phyloP scores from a whole-genome alignment of 2,888 invertebrate genomes.

The Slavum lentiscoides region DNA sequence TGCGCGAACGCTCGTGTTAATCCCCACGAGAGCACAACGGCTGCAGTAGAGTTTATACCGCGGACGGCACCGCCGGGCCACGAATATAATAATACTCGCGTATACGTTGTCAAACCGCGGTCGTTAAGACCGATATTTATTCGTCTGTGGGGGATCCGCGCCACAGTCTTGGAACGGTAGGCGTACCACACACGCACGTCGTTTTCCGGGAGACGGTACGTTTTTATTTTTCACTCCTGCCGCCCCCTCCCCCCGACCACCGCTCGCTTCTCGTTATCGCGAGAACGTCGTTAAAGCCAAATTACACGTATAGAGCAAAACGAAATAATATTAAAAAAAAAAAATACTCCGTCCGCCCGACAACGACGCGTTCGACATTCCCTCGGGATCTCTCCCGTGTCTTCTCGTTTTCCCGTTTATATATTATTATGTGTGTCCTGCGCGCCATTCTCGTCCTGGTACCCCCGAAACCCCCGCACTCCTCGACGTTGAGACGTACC shows the following conservation, averaged over 20 bases:
- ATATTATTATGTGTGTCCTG: no score
- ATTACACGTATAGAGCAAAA: slow-evolving; percentile 11
- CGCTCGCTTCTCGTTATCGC: not conserved
- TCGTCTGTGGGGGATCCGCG: slow-evolving; percentile 40
- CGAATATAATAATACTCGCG: slow-evolving; percentile 1
- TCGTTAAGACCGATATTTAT: slow-evolving; percentile 50
- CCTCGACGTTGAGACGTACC: no score
- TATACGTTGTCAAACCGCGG: slow-evolving; percentile 43
- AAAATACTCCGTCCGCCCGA: not conserved
- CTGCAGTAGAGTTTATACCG: no score
- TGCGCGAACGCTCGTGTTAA: not conserved
- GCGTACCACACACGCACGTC: no score
- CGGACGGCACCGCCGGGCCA: not conserved
- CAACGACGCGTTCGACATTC: no score
- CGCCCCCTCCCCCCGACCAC: no score
- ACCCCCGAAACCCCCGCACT: no score
- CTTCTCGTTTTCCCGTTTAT: no score
- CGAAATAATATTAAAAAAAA: not conserved
- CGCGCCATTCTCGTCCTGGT: no score
- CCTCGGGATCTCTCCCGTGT: no score
- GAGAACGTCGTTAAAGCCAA: slow-evolving; percentile 43
- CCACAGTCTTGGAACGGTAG: not conserved
- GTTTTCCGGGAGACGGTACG: no score
- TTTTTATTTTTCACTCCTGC: no score
- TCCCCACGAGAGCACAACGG: slow-evolving; percentile 27